Base-by-base conservation (phyloP, 2,888 invertebrate species). In the Holacanthella duospinosa region DNA sequence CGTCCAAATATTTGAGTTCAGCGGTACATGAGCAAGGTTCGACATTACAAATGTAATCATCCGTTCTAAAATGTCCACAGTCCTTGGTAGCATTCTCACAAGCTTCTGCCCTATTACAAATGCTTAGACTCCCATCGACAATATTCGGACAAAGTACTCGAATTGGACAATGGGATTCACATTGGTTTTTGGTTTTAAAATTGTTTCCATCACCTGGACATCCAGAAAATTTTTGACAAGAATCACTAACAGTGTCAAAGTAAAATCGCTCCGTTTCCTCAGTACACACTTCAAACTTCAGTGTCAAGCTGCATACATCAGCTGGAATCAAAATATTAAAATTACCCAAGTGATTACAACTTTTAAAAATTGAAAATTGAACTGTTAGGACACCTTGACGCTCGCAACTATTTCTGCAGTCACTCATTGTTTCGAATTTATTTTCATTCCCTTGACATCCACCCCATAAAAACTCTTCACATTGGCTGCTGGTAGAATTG, bases 201-300 rank as follows among this genome's bases (percentile, higher is more conserved):
- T 89, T 87, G 77, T 93, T 93, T 76, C 88, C 87, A 75, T 88
- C 90, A 53, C 87, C 86, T 54, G 86, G 86, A 74, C 87, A 87
- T n/a, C 86, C 86, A 54, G 84, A 82, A 75, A 84, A 85, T 24
- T 77, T 78, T 55, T 27, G 6, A 27, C 55, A 55, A 2, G 87
- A 83, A 75, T 89, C 89, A 48, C 81, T 82, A 70, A 84, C 84
- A 2, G 86, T 83, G 78, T 89, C 88, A 79, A 90, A 92, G 75
- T 83, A 83, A 83, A 86, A 91, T 28, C 86, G 81, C 29, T 78
- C 66, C 21, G 80, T 76, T 21, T 70, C 68, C 4, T 74, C 67
- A n/a, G 68, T 56, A 74, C 87, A 87, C 0, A 75, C 75, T 19
- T 85, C 83, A 68, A 78, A 80, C 71, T 86, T 85, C 73, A 85